Base-by-base conservation (phyloP, 2,113 vertebrate genomes). In the Nansenia antarctica region DNA sequence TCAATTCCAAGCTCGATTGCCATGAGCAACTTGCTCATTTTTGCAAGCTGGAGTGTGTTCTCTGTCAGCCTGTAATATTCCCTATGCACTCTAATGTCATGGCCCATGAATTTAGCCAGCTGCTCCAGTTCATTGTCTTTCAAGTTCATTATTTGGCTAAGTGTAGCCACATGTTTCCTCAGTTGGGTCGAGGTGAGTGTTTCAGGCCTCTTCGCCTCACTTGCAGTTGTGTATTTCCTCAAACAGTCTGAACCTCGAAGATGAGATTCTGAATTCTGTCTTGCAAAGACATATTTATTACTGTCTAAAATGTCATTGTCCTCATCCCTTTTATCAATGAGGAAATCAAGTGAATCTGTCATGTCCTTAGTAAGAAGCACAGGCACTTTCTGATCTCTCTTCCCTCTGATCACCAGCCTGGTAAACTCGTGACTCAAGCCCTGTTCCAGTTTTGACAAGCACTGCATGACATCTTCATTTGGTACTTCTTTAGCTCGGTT, bases 121-220 rank as follows among this genome's bases (percentile, higher is more conserved):
- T 61, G 71, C n/a, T 74, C 66, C 26, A 62, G 29, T 65, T 78
- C 71, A 70, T 69, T 74, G 26, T 66, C 67, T 62, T 74, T 69
- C 6, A 73, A 31, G 31, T 78, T 66, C 61, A 78, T 54, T 39
- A 78, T 39, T 64, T 78, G 70, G 49, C 59, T n/a, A n/a, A n/a
- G 54, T 59, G 76, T 78, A 30, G 67, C 61, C 32, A 73, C 42
- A 15, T 61, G 65, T 63, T 72, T 77, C 11, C 62, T 35, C 9
- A 76, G 62, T 9, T 67, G 27, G 24, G 66, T 62, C 27, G 76
- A 78, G n/a, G 27, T 67, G 8, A 77, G 64, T 15, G 20, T 66
- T 30, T 66, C 15, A 27, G 69, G 74, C 30, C 67, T 39, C 54
- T 54, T 37, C 5, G 69, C 74, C 26, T 53, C 69, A 67, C 74